phyloP scores from a whole-genome alignment of 2,797 vertebrate genomes.

The Chanos chanos region DNA sequence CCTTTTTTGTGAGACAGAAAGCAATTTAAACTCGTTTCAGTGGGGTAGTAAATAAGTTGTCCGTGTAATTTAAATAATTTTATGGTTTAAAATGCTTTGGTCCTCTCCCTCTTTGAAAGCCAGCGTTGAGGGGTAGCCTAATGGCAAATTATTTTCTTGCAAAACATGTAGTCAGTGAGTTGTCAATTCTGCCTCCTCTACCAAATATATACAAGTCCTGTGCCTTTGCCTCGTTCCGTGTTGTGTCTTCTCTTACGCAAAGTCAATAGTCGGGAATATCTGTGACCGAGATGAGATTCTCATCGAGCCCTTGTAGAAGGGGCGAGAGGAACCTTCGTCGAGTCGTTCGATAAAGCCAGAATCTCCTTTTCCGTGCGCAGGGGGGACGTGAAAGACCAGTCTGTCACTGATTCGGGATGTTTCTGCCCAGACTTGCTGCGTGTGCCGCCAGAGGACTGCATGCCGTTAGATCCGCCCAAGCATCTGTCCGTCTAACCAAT shows the following conservation, averaged over 20 bases:
- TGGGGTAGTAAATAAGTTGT: slow-evolving; percentile 55
- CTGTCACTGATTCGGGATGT: slow-evolving; percentile 63
- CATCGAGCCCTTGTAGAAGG: slow-evolving; percentile 43
- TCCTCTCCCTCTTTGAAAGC: slow-evolving; percentile 57
- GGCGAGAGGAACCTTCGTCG: slow-evolving; percentile 30
- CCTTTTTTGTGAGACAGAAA: background rate
- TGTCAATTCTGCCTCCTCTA: slow-evolving; percentile 64
- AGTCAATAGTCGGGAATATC: slow-evolving; percentile 51
- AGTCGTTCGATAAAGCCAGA: slow-evolving; percentile 37
- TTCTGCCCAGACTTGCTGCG: slow-evolving; percentile 65
- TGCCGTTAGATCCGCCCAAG: slow-evolving; percentile 91
- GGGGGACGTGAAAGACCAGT: slow-evolving; percentile 49
- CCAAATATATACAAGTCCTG: slow-evolving; percentile 69
- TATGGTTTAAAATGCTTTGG: slow-evolving; percentile 54
- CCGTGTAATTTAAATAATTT: slow-evolving; percentile 61
- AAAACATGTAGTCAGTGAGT: slow-evolving; percentile 77
- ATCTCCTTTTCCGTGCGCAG: slow-evolving; percentile 43
- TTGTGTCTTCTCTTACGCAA: slow-evolving; percentile 57
- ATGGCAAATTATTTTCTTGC: slow-evolving; percentile 60
- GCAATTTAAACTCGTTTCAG: background rate
- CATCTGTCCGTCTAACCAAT: slow-evolving; percentile 96
- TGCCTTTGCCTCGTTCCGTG: slow-evolving; percentile 51
- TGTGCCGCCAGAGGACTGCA: slow-evolving; percentile 68
- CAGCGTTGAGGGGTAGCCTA: slow-evolving; percentile 56
- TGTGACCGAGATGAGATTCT: slow-evolving; percentile 59